These are phyloP conservation scores for Holacanthus passer DNA, from an alignment of 2,113 vertebrate species.

Conservation along the genomic window DNA sequence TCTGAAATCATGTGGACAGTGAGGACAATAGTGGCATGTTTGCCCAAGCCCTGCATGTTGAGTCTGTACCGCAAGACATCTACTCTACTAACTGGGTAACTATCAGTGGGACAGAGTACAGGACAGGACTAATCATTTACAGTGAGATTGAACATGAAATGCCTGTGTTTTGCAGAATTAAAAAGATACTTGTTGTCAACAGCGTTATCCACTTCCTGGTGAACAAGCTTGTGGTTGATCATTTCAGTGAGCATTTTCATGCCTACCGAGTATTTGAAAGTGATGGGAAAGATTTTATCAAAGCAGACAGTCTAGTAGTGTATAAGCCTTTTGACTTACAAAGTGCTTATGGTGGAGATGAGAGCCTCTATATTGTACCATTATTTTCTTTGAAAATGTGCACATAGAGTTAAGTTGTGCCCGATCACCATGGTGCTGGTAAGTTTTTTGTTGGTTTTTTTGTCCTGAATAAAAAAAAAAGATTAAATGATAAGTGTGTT, in stretches of 20 bases:
- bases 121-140: constrained; percentile 3
- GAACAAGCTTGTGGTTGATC: constrained; percentile 23
- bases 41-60: not conserved
- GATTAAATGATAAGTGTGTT: too few species aligned
- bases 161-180: constrained; percentile 22
- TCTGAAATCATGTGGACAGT: constrained; percentile 8
- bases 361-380: constrained; percentile 8
- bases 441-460: too few species aligned
- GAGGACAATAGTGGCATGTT: not conserved
- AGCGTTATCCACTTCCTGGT: not conserved
- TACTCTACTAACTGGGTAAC: not conserved
- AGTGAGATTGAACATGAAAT: constrained; percentile 3
- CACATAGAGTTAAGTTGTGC: not conserved
- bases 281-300: constrained; percentile 28
- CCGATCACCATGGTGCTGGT: too few species aligned
- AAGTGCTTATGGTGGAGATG: constrained; percentile 32
- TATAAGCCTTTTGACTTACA: constrained; percentile 14
- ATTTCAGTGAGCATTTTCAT: constrained; percentile 28
- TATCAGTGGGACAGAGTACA: constrained; percentile 14
- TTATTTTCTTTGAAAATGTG: constrained; percentile 9
- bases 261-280: constrained; percentile 21
- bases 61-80: not conserved
- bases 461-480: too few species aligned
- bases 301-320: constrained; percentile 13
- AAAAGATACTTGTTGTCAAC: not conserved